These are phyloP conservation scores for Lacanobia wlatinum DNA, from an alignment of 2,888 invertebrate genomes.

Conservation along the genomic window DNA sequence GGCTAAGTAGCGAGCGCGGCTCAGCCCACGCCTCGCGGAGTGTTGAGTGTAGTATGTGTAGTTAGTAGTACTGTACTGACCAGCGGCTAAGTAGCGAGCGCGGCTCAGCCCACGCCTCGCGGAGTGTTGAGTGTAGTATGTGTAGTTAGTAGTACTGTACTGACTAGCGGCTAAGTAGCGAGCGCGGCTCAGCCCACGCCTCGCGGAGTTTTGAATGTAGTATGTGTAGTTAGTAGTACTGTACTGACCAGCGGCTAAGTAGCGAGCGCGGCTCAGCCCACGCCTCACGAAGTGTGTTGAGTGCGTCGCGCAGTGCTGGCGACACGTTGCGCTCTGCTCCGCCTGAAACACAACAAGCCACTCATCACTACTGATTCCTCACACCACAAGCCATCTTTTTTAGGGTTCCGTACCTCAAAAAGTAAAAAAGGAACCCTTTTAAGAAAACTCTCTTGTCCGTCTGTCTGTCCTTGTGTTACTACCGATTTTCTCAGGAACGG, in stretches of 20 bases:
- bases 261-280: slow-evolving; percentile 80
- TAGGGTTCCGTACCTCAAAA: too few species aligned
- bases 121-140: slow-evolving; percentile 72
- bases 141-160: slow-evolving; percentile 21
- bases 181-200: slow-evolving; percentile 81
- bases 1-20: slow-evolving; percentile 68
- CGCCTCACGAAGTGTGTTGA: slow-evolving; percentile 70
- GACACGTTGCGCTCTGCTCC: slow-evolving; percentile 68
- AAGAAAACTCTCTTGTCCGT: too few species aligned
- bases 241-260: slow-evolving; percentile 63
- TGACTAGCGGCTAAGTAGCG: slow-evolving; percentile 61
- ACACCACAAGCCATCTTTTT: too few species aligned
- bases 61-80: slow-evolving; percentile 45
- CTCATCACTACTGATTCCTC: neutral
- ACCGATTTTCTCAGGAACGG: too few species aligned
- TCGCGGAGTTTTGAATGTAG: slow-evolving; percentile 77
- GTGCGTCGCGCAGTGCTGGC: slow-evolving; percentile 80
- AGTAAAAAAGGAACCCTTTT: too few species aligned
- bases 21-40: slow-evolving; percentile 84
- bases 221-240: slow-evolving; percentile 20
- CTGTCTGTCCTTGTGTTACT: too few species aligned
- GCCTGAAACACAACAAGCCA: slow-evolving; percentile 53
- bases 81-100: slow-evolving; percentile 61
- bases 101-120: slow-evolving; percentile 83
- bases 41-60: slow-evolving; percentile 67